Conservation (phyloP, 1,140 invertebrate genomes). For the Dolichoris vasculosae region DNA sequence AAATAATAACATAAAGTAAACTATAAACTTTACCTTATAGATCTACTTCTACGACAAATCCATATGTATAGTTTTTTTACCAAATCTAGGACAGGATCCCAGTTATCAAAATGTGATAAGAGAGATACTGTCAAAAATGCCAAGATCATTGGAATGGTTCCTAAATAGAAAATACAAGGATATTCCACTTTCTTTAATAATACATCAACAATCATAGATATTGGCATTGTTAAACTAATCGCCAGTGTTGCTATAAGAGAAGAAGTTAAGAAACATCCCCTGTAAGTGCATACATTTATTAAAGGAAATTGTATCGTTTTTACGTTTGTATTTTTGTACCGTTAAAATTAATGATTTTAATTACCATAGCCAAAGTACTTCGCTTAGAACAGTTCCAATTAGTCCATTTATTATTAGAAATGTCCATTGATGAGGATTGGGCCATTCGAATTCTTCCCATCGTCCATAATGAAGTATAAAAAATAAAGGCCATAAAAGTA, state of each 20-base stretch:
- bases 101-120: slow-evolving; percentile 88
- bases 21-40: slow-evolving; percentile 70
- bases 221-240: slow-evolving; percentile 88
- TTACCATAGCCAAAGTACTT: slow-evolving; percentile 92
- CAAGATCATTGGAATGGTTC: slow-evolving; percentile 85
- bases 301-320: slow-evolving; percentile 48
- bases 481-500: slow-evolving; percentile 90
- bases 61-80: slow-evolving; percentile 79
- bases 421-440: slow-evolving; percentile 85
- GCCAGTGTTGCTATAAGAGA: slow-evolving; percentile 89
- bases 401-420: slow-evolving; percentile 88
- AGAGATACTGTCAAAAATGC: slow-evolving; percentile 85
- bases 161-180: slow-evolving; percentile 85
- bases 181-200: slow-evolving; percentile 84
- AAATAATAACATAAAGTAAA: background rate
- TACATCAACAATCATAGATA: slow-evolving; percentile 89
- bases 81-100: slow-evolving; percentile 85
- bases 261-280: slow-evolving; percentile 93
- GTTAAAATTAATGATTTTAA: slow-evolving; percentile 46
- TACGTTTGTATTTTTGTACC: background rate
- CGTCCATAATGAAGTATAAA: slow-evolving; percentile 86
- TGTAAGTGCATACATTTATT: slow-evolving; percentile 65
- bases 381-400: slow-evolving; percentile 90
- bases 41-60: slow-evolving; percentile 73
- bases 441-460: slow-evolving; percentile 87